Evolutionary conservation across 2,797 vertebrate species (phyloP).

Genomic region (Myotis vivesi): DNA sequence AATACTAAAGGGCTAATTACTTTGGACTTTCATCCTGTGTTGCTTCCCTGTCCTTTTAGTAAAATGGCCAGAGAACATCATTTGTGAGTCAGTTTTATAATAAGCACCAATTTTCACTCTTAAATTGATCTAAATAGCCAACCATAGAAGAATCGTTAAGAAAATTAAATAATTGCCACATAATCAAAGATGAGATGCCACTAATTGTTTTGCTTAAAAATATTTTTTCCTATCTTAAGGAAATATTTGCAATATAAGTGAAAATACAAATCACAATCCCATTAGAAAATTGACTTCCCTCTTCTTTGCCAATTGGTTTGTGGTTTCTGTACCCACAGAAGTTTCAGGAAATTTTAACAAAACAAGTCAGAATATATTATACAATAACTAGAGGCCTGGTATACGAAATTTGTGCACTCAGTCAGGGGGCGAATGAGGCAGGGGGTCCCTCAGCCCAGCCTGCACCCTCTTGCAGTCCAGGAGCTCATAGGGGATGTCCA

Average conservation of each 20-base stretch:
- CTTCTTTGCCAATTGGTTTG: background rate
- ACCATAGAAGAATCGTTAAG: background rate
- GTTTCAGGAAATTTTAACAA: background rate
- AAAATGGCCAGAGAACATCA: background rate
- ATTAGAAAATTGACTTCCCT: background rate
- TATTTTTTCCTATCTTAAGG: background rate
- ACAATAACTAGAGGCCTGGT: background rate
- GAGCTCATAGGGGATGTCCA: too few species aligned
- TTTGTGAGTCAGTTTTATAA: constrained; percentile 44
- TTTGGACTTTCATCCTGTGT: constrained; percentile 40
- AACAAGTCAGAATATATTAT: background rate
- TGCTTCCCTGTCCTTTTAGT: background rate
- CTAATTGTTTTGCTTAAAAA: background rate
- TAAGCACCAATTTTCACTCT: constrained; percentile 7
- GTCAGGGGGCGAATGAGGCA: too few species aligned
- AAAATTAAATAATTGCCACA: background rate
- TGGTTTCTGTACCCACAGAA: background rate
- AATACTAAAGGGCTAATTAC: constrained; percentile 45
- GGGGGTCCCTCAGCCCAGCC: too few species aligned
- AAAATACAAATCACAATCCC: background rate
- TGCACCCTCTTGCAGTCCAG: too few species aligned
- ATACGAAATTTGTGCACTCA: too few species aligned
- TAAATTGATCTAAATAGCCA: constrained; percentile 32
- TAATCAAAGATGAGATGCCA: background rate
- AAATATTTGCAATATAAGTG: background rate